phyloP scores from a whole-genome alignment of 2,797 vertebrate genomes.

The Aulostomus chinensis region DNA sequence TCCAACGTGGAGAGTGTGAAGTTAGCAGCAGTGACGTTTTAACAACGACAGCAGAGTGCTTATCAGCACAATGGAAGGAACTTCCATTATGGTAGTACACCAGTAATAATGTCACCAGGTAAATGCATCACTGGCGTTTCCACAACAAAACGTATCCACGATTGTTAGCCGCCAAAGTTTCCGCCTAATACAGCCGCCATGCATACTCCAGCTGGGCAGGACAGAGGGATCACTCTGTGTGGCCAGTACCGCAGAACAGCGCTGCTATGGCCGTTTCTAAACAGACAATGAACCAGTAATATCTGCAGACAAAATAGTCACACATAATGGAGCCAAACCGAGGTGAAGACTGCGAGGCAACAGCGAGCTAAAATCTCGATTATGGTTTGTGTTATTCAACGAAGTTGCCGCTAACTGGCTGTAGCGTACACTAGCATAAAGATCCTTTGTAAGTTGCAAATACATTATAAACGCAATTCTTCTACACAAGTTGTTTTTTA shows the following conservation, averaged over 20 bases:
- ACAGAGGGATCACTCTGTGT: neutral
- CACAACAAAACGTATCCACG: slow-evolving; percentile 36
- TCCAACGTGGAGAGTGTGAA: slow-evolving; percentile 35
- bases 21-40: slow-evolving; percentile 27
- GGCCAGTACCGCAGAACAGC: neutral
- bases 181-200: slow-evolving; percentile 34
- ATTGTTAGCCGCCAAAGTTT: slow-evolving; percentile 61
- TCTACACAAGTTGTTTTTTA: too few relatives aligned
- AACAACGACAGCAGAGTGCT: slow-evolving; percentile 17
- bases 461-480: too few relatives aligned
- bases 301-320: slow-evolving; percentile 1
- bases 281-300: neutral
- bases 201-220: slow-evolving; percentile 31
- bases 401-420: slow-evolving; percentile 42
- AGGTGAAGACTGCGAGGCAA: slow-evolving; percentile 9
- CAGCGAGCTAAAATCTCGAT: neutral
- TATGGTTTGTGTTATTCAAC: slow-evolving; percentile 21
- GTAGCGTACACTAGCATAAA: slow-evolving; percentile 28
- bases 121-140: slow-evolving; percentile 20
- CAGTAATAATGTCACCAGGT: neutral
- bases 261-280: slow-evolving; percentile 2
- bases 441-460: slow-evolving; percentile 6
- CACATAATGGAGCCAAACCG: neutral
- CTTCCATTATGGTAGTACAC: slow-evolving; percentile 5
- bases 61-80: slow-evolving; percentile 17